phyloP scores from a whole-genome alignment of 2,797 vertebrate species.

The Euphonia xanthogaster region DNA sequence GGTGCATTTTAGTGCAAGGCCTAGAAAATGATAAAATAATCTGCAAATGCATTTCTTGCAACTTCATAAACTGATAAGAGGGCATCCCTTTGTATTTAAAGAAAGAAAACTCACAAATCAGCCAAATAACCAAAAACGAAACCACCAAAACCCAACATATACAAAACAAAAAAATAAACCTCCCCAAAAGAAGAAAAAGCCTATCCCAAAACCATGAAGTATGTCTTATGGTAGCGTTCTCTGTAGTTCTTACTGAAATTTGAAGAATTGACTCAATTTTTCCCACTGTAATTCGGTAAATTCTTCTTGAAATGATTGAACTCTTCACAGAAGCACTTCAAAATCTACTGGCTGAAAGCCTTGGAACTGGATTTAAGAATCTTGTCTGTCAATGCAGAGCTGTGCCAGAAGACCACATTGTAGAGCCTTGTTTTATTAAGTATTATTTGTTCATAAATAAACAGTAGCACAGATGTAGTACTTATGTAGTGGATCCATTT shows the following conservation, averaged over 20 bases:
- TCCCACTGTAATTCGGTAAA: not conserved
- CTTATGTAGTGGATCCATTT: slow-evolving; percentile 59
- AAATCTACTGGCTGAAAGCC: not conserved
- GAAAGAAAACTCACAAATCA: not conserved
- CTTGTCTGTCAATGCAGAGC: not conserved
- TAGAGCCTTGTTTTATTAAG: slow-evolving; percentile 56
- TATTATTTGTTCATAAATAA: slow-evolving; percentile 71
- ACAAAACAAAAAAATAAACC: not conserved
- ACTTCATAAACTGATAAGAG: not conserved
- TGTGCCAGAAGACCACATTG: slow-evolving; percentile 1
- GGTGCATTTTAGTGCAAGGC: not conserved
- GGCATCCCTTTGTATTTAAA: not conserved
- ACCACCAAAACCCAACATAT: rapidly evolving
- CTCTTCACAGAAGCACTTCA: not conserved
- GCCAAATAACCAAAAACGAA: not conserved
- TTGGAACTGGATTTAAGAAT: not conserved
- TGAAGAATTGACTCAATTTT: not conserved
- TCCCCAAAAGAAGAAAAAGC: not conserved
- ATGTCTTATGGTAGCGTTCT: not conserved
- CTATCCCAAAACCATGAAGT: not conserved
- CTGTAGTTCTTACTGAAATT: not conserved
- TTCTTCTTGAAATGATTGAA: not conserved
- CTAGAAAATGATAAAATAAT: not conserved
- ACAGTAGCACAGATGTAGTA: slow-evolving; percentile 68
- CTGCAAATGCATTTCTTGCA: not conserved